A percentile compares a stretch with the other conserved stretches of the same genome.
phyloP scores from a whole-genome alignment of 2,113 vertebrate genomes.

The Myotis lucifugus region DNA sequence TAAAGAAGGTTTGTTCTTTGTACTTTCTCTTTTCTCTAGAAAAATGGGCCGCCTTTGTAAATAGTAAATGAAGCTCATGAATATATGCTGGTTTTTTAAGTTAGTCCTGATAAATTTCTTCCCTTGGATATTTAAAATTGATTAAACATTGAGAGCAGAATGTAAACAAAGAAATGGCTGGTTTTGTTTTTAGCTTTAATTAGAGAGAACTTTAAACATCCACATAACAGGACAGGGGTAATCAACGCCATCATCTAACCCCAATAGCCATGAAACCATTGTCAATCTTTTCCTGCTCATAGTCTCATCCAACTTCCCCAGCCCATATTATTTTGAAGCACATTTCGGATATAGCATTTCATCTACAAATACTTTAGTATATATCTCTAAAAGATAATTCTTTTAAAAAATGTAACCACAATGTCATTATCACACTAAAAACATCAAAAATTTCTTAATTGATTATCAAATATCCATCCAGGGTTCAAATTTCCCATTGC shows the following conservation, averaged over 20 bases:
- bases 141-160: neutral
- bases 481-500: neutral
- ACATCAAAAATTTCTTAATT: neutral
- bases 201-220: neutral
- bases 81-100: neutral
- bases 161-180: conserved; percentile 47
- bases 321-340: neutral
- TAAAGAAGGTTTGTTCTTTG: neutral
- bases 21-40: neutral
- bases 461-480: neutral
- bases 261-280: neutral
- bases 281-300: neutral
- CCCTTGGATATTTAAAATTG: conserved; percentile 38
- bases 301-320: neutral
- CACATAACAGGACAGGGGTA: neutral
- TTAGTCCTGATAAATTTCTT: neutral
- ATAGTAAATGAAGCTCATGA: neutral
- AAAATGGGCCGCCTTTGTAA: conserved; percentile 29
- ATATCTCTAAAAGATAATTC: neutral
- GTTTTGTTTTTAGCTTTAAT: conserved; percentile 31
- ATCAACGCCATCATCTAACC: neutral
- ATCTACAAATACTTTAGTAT: neutral
- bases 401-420: neutral
- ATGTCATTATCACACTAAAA: neutral
- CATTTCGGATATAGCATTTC: neutral